Conservation (phyloP, 2,113 vertebrate species). For the Acrocephalus arundinaceus region DNA sequence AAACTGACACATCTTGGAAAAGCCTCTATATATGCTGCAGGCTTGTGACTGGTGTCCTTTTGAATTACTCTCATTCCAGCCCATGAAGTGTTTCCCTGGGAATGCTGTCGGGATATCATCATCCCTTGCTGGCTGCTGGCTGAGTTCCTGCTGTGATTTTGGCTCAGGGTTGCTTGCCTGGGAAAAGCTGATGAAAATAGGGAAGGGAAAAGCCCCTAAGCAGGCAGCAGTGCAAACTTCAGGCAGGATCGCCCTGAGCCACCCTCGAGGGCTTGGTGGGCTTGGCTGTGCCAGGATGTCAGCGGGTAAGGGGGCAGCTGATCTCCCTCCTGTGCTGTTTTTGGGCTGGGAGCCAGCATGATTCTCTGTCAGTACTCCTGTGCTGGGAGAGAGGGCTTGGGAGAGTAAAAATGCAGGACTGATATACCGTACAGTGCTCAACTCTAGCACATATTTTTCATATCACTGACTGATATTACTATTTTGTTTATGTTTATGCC, state of each 20-base stretch:
- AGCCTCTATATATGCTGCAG: background rate
- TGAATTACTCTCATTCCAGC: slow-evolving; percentile 36
- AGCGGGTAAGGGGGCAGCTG: accelerated
- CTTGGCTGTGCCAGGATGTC: background rate
- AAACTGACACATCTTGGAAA: slow-evolving; percentile 32
- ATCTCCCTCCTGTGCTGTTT: background rate
- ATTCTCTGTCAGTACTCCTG: background rate
- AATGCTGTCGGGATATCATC: background rate
- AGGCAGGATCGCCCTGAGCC: background rate
- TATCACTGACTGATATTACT: background rate
- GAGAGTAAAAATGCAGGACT: background rate
- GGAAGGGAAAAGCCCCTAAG: background rate
- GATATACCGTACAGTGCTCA: background rate
- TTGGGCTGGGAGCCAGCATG: background rate
- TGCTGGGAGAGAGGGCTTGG: background rate
- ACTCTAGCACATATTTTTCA: background rate
- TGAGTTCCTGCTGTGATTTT: background rate
- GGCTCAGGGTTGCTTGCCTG: background rate
- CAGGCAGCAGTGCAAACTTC: background rate
- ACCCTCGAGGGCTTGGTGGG: accelerated
- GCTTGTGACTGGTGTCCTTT: slow-evolving; percentile 3
- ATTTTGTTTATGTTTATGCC: background rate
- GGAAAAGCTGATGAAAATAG: background rate
- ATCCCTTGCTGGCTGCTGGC: background rate
- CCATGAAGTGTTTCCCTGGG: slow-evolving; percentile 37